phyloP scores from a whole-genome alignment of 2,888 invertebrate genomes.

The Eremobia ochroleuca region DNA sequence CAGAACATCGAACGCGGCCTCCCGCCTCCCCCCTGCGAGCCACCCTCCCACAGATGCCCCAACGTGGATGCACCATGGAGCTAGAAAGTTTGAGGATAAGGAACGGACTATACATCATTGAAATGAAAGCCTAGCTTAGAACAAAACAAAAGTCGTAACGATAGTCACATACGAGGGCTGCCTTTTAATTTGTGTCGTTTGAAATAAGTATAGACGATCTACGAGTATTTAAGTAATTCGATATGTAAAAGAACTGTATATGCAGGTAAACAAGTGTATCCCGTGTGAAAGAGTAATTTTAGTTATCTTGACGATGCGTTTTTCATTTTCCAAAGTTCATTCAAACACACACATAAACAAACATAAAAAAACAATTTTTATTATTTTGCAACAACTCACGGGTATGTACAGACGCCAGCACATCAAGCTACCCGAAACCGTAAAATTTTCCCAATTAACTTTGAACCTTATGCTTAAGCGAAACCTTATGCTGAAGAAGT shows the following conservation, averaged over 20 bases:
- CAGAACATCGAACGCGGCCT: slow-evolving; percentile 82
- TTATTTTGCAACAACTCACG: neutral
- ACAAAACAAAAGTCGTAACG: neutral
- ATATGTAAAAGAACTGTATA: neutral
- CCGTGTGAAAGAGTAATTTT: neutral
- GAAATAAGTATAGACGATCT: too few relatives aligned
- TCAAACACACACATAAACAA: neutral
- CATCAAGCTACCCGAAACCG: too few relatives aligned
- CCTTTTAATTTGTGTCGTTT: too few relatives aligned
- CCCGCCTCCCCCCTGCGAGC: slow-evolving; percentile 56
- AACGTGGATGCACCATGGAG: slow-evolving; percentile 66
- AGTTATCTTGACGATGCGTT: neutral
- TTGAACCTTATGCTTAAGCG: too few relatives aligned
- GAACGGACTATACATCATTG: neutral
- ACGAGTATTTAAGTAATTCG: neutral
- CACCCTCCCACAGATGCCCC: slow-evolving; percentile 61
- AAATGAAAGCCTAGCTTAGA: neutral
- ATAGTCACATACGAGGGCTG: neutral
- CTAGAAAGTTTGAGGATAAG: slow-evolving; percentile 2
- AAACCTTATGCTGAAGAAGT: too few relatives aligned
- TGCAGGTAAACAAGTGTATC: neutral
- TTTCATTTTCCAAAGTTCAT: neutral
- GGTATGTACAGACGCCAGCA: too few relatives aligned
- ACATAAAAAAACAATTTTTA: neutral
- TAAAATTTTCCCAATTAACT: too few relatives aligned